Evolutionary conservation across 2,113 vertebrate species (phyloP).

Genomic region (Bufo gargarizans): DNA sequence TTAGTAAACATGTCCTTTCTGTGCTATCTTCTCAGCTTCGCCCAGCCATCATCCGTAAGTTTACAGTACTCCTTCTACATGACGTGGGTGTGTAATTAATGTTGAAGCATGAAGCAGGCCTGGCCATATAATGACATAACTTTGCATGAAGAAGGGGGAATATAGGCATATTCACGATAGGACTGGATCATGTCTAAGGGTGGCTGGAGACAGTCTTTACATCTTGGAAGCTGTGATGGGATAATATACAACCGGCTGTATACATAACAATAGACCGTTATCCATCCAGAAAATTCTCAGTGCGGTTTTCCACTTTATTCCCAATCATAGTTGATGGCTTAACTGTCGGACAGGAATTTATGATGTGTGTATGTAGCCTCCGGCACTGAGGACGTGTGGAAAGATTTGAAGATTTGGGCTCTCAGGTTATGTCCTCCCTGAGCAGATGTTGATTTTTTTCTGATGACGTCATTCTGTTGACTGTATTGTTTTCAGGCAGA

Average conservation of each 20-base stretch:
- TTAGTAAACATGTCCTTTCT: not conserved
- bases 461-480: constrained; percentile 22
- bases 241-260: not conserved
- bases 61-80: not conserved
- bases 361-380: constrained; percentile 28
- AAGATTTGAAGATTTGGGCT: constrained; percentile 7
- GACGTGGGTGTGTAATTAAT: constrained; percentile 27
- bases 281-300: not conserved
- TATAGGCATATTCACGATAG: not conserved
- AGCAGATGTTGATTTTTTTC: constrained; percentile 30
- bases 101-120: constrained; percentile 11
- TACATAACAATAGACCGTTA: not conserved
- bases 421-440: not conserved
- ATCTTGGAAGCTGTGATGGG: not conserved
- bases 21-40: not conserved
- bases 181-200: constrained; percentile 4
- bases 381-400: constrained; percentile 16
- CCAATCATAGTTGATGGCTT: not conserved
- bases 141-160: not conserved
- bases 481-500: not conserved
- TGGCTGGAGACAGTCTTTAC: constrained; percentile 25
- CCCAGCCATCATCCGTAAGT: not conserved
- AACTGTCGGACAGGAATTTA: constrained; percentile 26
- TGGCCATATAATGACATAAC: constrained; percentile 22
- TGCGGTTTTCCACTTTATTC: not conserved